These are phyloP conservation scores for Habrosyne pyritoides DNA, from an alignment of 2,888 invertebrate species.

Conservation along the genomic window DNA sequence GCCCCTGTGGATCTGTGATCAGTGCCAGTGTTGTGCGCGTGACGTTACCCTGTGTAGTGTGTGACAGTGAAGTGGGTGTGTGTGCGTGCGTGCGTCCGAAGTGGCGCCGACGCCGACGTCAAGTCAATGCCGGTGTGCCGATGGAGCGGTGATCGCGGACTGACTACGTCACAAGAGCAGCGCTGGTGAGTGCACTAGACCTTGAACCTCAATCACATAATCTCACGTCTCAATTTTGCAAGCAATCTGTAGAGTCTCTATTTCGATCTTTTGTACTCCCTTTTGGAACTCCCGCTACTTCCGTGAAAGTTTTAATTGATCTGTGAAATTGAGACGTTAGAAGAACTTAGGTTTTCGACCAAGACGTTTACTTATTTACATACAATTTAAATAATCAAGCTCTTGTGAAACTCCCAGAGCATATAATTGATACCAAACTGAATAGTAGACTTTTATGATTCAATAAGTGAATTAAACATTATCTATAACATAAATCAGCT, in stretches of 20 bases:
- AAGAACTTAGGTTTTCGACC: too few species aligned
- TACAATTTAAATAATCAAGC: too few species aligned
- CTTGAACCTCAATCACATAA: conserved; percentile 8
- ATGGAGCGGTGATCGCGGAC: conserved; percentile 82
- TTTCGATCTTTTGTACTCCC: too few species aligned
- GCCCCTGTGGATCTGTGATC: conserved; percentile 32
- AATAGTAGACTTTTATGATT: too few species aligned
- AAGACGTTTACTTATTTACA: too few species aligned
- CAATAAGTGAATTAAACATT: too few species aligned
- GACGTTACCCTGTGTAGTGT: conserved; percentile 38
- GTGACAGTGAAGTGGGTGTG: conserved; percentile 38
- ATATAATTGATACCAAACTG: too few species aligned
- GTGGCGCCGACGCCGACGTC: conserved; percentile 71
- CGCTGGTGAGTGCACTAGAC: conserved; percentile 65
- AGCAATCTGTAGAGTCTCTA: neutral
- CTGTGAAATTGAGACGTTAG: too few species aligned
- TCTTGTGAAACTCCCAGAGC: too few species aligned
- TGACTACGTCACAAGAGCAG: conserved; percentile 76
- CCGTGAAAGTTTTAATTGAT: neutral
- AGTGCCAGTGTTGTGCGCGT: conserved; percentile 33
- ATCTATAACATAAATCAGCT: too few species aligned
- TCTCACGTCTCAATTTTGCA: neutral
- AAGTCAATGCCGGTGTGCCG: conserved; percentile 78
- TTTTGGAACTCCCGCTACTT: neutral
- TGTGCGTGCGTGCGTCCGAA: conserved; percentile 49